Evolutionary conservation across 2,113 vertebrate species (phyloP), one percentile per base, ranked within the genome.

Genomic region (Perognathus longimembris): DNA sequence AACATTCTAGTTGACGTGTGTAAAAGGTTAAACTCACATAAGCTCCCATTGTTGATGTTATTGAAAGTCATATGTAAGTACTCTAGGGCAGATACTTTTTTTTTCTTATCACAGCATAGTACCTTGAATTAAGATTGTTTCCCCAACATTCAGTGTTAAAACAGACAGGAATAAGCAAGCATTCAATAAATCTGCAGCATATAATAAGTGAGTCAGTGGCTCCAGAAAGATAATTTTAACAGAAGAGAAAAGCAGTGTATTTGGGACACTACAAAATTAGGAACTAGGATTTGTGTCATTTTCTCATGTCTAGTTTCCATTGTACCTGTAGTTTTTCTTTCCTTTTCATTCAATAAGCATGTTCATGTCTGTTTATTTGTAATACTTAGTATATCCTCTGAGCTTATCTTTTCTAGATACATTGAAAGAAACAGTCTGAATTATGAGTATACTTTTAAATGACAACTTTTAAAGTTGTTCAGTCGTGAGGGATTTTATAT

Each of bases 351-450:
- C 28, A 64, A 8, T 28, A 64, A 64, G 63, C 63, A 36, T 69
- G 32, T 77, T 93, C 8, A 17, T 38, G 18, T 24, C 28, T 42
- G 38, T 26, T 85, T 70, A 81, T 10, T 50, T 82, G 63, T 92
- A 75, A 84, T 90, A 40, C 22, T 86, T 90, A 67, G 34, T n/a
- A 15, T 21, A 63, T 88, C 50, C 3, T 22, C 83, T 36, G 8
- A 81, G 8, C 32, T 92, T 90, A 36, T 32, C 30, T 82, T 86
- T 69, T 74, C 66, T 75, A 63, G 71, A 73, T 57, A 73, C 61
- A 54, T 71, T 82, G 85, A 94, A 80, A 79, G 45, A 34, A 88
- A 66, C 22, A 12, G 50, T 92, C 24, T 66, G 57, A 78, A 42
- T 61, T 69, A 21, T 7, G 26, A 28, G 26, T 64, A 64, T 30